phyloP scores from a whole-genome alignment of 2,113 vertebrate species.

The Tetraodon nigroviridis region DNA sequence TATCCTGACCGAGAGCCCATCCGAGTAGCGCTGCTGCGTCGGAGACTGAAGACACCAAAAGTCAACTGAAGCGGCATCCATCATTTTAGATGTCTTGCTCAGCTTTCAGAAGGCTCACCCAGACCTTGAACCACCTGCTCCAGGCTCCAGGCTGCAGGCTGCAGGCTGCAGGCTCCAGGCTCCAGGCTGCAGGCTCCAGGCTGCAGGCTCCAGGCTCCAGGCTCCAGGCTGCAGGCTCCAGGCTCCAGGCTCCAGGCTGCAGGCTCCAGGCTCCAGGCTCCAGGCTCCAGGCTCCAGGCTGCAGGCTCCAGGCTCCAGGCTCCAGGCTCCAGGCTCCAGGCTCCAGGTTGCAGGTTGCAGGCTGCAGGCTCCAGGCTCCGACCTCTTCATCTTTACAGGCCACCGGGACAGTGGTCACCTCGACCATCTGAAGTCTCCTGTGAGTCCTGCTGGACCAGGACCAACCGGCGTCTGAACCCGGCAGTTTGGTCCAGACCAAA shows the following conservation, averaged over 20 bases:
- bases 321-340: conserved; percentile 80
- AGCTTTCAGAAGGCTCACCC: conserved; percentile 74
- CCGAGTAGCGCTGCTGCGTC: conserved; percentile 84
- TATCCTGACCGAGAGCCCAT: too few relatives aligned
- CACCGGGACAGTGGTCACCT: conserved; percentile 84
- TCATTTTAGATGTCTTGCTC: neutral
- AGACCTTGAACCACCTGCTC: conserved; percentile 76
- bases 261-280: conserved; percentile 84
- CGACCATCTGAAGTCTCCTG: conserved; percentile 87
- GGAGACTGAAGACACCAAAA: conserved; percentile 69
- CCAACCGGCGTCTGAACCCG: neutral
- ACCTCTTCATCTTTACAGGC: conserved; percentile 93
- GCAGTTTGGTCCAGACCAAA: too few relatives aligned
- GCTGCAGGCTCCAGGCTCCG: conserved; percentile 80
- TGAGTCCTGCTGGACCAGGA: conserved; percentile 80
- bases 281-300: conserved; percentile 80
- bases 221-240: conserved; percentile 83
- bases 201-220: conserved; percentile 82
- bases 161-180: conserved; percentile 84
- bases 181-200: conserved; percentile 80
- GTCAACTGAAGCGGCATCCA: neutral
- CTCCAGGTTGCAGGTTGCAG: too few relatives aligned
- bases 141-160: too few relatives aligned
- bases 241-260: conserved; percentile 81
- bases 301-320: conserved; percentile 83